Base-by-base conservation (phyloP, 2,797 vertebrate genomes). In the Crocidura indochinensis region DNA sequence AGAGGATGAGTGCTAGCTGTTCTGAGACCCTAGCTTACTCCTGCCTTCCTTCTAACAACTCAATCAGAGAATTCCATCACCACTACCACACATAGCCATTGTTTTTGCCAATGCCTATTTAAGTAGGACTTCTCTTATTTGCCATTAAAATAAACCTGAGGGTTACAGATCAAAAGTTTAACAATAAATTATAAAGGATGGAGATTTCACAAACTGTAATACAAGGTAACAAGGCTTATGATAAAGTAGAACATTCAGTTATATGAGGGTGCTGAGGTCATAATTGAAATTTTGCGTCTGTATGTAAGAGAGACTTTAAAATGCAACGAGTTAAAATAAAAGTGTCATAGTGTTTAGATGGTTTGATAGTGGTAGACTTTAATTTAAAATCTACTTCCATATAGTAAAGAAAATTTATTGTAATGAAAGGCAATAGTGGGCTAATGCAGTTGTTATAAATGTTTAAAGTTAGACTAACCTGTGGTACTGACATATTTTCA, bases 91-190 rank as follows among this genome's bases (percentile, higher is more conserved):
- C n/a, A 29, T 12, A 51, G 29, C 26, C n/a, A 2, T 85, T 85
- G 51, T 20, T 79, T 93, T 67, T 84, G 38, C 17, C 87, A 82
- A 75, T 86, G 4, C 65, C 65, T 12, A 53, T 65, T 84, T 77
- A 81, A 64, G 20, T 77, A 60, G 2, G 44, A 3, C 17, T 82
- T 91, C 81, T 75, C 53, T 91, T 29, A 24, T 27, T 77, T 75
- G 75, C 60, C 77, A 81, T 31, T 29, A 38, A 74, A 91, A 77
- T 8, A 3, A 51, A 67, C 38, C 14, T 10, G 3, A 83, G 38
- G 19, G 65, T 79, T 56, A 69, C 2, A 8, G 15, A 85, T 62
- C 53, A 44, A 77, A 60, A 84, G 73, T 24, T 94, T 46, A 74
- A 87, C 87, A 51, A 89, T 65, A 6, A 53, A 12, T 53, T 12